These are phyloP conservation scores for Ophion ellenae DNA, from an alignment of 2,888 invertebrate genomes.

Conservation along the genomic window DNA sequence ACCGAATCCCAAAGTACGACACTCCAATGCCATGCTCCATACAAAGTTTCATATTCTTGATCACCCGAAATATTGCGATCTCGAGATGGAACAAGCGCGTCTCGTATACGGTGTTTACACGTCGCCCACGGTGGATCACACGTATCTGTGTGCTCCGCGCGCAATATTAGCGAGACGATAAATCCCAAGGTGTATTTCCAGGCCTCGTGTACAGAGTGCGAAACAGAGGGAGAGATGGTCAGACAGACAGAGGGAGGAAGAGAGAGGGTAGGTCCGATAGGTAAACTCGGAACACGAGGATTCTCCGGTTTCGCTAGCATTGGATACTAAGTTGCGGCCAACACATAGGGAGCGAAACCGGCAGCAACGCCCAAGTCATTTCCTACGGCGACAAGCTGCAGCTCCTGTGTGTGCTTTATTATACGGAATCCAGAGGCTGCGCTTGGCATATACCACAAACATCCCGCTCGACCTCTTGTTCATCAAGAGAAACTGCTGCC, in stretches of 20 bases:
- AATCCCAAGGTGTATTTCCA: conserved; percentile 67
- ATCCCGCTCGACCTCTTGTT: conserved; percentile 58
- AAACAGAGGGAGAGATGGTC: neutral
- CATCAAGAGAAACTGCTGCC: conserved; percentile 51
- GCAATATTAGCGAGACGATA: conserved; percentile 74
- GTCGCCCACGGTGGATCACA: conserved; percentile 31
- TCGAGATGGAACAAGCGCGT: neutral
- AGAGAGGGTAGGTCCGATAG: conserved; percentile 8
- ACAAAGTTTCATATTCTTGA: conserved; percentile 14
- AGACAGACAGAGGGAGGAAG: neutral
- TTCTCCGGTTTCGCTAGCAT: conserved; percentile 45
- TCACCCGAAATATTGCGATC: conserved; percentile 22
- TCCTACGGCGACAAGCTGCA: conserved; percentile 60
- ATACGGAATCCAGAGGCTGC: conserved; percentile 24
- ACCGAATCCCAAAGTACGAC: neutral
- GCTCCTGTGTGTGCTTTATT: conserved; percentile 34
- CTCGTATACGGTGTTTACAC: conserved; percentile 26
- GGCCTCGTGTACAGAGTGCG: conserved; percentile 19
- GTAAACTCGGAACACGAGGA: conserved; percentile 20
- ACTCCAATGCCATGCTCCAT: neutral
- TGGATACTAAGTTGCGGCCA: conserved; percentile 45
- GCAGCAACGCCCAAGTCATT: conserved; percentile 68
- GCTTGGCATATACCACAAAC: conserved; percentile 48
- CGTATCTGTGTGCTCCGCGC: conserved; percentile 12
- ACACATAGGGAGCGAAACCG: conserved; percentile 17